Percentiles rank a stretch among this genome's conserved stretches.
Evolutionary conservation across 1,140 invertebrate species (phyloP).

Genomic region (Gonatopus flavifemur): DNA sequence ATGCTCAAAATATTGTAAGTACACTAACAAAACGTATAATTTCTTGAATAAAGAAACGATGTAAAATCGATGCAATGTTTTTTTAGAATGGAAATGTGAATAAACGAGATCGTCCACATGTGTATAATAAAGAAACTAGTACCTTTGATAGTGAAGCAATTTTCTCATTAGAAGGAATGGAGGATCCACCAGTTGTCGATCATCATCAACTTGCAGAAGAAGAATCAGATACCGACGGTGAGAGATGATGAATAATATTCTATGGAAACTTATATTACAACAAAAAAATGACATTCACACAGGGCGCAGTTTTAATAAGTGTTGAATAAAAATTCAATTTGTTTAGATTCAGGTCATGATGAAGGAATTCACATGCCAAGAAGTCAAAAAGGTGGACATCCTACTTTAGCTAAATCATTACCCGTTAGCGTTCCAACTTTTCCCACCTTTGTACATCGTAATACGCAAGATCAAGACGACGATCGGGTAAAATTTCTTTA

Average conservation of each 20-base stretch:
- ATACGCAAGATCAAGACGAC: slow-evolving; percentile 51
- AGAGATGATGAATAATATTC: too few relatives aligned
- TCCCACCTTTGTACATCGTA: slow-evolving; percentile 40
- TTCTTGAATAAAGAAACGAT: background rate
- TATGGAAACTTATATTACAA: too few relatives aligned
- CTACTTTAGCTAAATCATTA: slow-evolving; percentile 60
- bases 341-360: slow-evolving; percentile 53
- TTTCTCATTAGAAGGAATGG: slow-evolving; percentile 61
- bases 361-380: slow-evolving; percentile 56
- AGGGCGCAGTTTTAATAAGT: too few relatives aligned
- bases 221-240: slow-evolving; percentile 59
- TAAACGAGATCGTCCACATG: slow-evolving; percentile 23
- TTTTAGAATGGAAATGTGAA: slow-evolving; percentile 37
- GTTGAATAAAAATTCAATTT: too few relatives aligned
- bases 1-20: slow-evolving; percentile 28
- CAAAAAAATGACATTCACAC: too few relatives aligned
- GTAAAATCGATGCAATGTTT: slow-evolving; percentile 2
- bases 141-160: slow-evolving; percentile 58
- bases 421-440: slow-evolving; percentile 62
- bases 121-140: slow-evolving; percentile 26
- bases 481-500: slow-evolving; percentile 42
- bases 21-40: background rate
- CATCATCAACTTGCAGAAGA: slow-evolving; percentile 48
- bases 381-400: slow-evolving; percentile 40
- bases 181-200: slow-evolving; percentile 41